Evolutionary conservation across 2,888 invertebrate species (phyloP).

Genomic region (Phorcus lineatus): DNA sequence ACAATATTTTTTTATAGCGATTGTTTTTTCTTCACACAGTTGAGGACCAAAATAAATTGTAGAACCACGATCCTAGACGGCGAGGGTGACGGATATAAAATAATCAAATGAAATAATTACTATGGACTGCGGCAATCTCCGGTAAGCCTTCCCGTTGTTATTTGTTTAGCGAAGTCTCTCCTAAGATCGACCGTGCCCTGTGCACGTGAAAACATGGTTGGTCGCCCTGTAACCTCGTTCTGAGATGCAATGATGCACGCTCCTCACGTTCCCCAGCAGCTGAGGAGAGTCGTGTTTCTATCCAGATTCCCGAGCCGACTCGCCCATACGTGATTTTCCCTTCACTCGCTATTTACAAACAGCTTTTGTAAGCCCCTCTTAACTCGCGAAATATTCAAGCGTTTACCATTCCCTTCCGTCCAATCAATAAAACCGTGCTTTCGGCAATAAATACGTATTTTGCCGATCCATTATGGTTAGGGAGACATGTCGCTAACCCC

Average conservation of each 20-base stretch:
- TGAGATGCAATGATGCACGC: neutral
- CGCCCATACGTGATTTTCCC: neutral
- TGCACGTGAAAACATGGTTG: conserved; percentile 2
- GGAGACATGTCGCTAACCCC: neutral
- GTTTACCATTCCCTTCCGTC: neutral
- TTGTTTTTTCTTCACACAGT: too few species aligned
- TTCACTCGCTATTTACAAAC: neutral
- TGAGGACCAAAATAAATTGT: too few species aligned
- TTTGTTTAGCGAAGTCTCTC: neutral
- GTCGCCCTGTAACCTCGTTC: neutral
- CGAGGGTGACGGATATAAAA: too few species aligned
- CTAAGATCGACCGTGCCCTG: neutral
- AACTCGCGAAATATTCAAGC: neutral
- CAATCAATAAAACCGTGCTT: conserved; percentile 3
- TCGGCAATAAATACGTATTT: conserved; percentile 7
- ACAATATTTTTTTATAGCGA: too few species aligned
- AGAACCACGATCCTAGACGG: too few species aligned
- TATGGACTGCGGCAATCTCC: neutral
- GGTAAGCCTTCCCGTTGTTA: neutral
- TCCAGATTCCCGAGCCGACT: neutral
- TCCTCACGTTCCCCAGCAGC: neutral
- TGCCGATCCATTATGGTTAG: neutral
- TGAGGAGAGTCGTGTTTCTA: neutral
- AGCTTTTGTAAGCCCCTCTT: neutral
- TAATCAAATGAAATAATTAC: neutral